These are phyloP conservation scores for Falco berigora DNA, from an alignment of 2,797 vertebrate species.

Conservation along the genomic window DNA sequence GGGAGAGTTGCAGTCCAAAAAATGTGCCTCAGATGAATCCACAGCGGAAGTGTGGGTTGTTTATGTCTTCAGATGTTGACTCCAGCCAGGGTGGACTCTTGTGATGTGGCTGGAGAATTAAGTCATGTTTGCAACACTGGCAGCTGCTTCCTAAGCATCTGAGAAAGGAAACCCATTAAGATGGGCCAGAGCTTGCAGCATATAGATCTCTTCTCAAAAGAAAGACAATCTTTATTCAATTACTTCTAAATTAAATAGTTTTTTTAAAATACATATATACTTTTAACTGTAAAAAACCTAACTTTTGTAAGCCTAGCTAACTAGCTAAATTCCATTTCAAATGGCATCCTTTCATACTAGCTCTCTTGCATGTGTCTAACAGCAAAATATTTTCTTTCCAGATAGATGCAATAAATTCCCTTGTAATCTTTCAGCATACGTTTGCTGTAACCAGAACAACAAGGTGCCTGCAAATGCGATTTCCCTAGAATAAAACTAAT, in stretches of 20 bases:
- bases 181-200: not conserved
- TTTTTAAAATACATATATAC: not conserved
- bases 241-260: not conserved
- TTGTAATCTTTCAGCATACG: not conserved
- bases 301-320: not conserved
- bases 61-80: slow-evolving; percentile 4
- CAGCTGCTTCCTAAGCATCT: slow-evolving; percentile 23
- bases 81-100: slow-evolving; percentile 32
- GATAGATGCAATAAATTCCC: not conserved
- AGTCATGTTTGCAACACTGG: slow-evolving; percentile 34
- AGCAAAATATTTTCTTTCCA: not conserved
- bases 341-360: not conserved
- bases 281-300: not conserved
- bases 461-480: not conserved
- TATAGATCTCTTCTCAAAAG: not conserved
- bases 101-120: slow-evolving; percentile 44
- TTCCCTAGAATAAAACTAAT: not conserved
- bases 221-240: not conserved
- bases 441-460: not conserved
- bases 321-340: not conserved
- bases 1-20: not conserved
- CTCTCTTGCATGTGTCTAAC: not conserved
- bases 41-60: slow-evolving; percentile 1
- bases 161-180: not conserved
- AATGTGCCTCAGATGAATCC: not conserved